Base-by-base conservation (phyloP, 2,888 invertebrate species). In the Perithous albicinctus region DNA sequence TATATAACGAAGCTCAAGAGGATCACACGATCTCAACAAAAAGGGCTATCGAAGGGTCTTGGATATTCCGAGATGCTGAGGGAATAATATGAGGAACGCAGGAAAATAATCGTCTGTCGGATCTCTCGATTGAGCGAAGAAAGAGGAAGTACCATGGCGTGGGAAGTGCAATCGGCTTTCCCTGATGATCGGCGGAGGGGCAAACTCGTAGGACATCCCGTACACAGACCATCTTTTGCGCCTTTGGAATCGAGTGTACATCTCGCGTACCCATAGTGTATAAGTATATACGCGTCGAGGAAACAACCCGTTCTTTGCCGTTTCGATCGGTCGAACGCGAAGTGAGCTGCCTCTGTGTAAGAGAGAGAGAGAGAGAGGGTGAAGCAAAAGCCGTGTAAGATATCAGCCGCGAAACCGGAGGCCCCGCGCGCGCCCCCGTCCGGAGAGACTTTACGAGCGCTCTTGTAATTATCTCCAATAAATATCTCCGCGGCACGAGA, bases 391-490 rank as follows among this genome's bases (percentile, higher is more conserved):
- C 88, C 84, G 90, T 91, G 90, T 90, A 91, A 91, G 91, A 91
- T 92, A 92, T 92, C 91, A 90, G 87, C 90, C 85, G 87, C 88
- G 89, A 88, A 89, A 90, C 88, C 87, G 89, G n/a, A 4, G 18
- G 43, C 63, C 63, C 69, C 83, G 88, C 86, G 88, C 88, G 87
- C 88, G 78, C 56, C 61, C 73, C 32, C 59, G 26, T 48, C 48
- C 72, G 73, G n/a, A 51, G 54, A 89, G 90, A 91, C 89, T 92
- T 92, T 92, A 92, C 90, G 92, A 92, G 89, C 92, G 90, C 89
- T 91, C 92, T 91, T 91, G 91, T 92, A 92, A 92, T 92, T 92
- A 92, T 92, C 92, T 92, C 86, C 92, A 92, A 92, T 92, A 92
- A 92, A 92, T 92, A 92, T 92, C 92, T 92, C 88, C 88, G 89